Base-by-base conservation (phyloP, 1,140 invertebrate species). In the Meteorus sp. region DNA sequence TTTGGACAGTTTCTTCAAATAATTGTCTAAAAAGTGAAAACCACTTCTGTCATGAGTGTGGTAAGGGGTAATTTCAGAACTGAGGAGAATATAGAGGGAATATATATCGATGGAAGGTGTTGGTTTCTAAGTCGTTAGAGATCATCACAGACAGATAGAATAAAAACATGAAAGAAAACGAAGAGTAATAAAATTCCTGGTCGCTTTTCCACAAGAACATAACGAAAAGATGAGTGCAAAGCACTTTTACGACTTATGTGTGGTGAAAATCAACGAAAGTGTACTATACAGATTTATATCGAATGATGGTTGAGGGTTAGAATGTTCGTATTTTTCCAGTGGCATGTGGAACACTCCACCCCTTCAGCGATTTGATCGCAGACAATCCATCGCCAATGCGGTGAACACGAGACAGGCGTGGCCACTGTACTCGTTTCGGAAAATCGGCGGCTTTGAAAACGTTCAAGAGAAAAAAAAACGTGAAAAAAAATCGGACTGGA, bases 321-420 rank as follows among this genome's bases (percentile, higher is more conserved):
- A 20, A 17, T 55, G 6, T 22, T 15, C 47, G 45, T 56, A 56
- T 61, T 57, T 61, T 61, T 52, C 8, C 44, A 6, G 48, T 25
- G 29, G 17, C 50, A 29, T 7, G 48, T 19, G n/a, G 23, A 23
- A 15, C 23, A 27, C 13, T 11, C 11, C 25, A n/a, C 22, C 20
- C n/a, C 25, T n/a, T n/a, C n/a, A n/a, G n/a, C 54, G 60, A 68
- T 69, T 63, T 56, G 59, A 65, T 65, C 60, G 59, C 63, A 63
- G 66, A 71, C 71, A 63, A 73, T 71, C 66, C 65, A 73, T 72
- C 71, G 66, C 43, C 58, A 53, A 61, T 58, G 63, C 59, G 68
- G 67, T 60, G 70, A 74, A 76, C 74, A 76, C 63, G 64, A 61
- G 68, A 76, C 74, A 73, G 74, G 74, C 74, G 74, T 76, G 74